These are phyloP conservation scores for Nymphalis urticae DNA, from an alignment of 2,888 invertebrate genomes.

Conservation along the genomic window DNA sequence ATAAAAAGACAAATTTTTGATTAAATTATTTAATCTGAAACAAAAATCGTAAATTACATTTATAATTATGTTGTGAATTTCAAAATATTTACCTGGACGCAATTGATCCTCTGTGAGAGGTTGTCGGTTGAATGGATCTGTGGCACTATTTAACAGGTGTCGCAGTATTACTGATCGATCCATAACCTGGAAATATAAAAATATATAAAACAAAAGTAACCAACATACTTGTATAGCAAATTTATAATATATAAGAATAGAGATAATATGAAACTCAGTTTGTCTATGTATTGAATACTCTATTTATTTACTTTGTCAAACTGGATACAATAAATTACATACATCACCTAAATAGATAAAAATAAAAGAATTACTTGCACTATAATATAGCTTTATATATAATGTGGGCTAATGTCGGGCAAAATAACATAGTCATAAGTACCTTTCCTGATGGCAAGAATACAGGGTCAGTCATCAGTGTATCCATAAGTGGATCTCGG, in stretches of 20 bases:
- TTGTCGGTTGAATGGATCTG: constrained; percentile 99
- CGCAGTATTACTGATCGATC: constrained; percentile 96
- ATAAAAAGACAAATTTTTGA: constrained; percentile 52
- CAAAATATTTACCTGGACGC: constrained; percentile 85
- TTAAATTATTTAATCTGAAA: constrained; percentile 16
- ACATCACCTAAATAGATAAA: no score
- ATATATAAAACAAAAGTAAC: no score
- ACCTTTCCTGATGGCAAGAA: constrained; percentile 92
- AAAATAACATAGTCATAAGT: constrained; percentile 12
- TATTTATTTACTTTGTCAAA: no score
- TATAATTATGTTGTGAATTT: neutral
- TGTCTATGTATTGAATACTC: no score
- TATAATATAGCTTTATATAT: no score
- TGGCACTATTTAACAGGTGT: constrained; percentile 96
- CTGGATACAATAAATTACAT: no score
- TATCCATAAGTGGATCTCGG: constrained; percentile 98
- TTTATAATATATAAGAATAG: no score
- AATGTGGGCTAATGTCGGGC: neutral
- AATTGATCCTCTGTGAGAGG: constrained; percentile 96
- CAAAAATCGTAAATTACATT: no score
- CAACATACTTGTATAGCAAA: no score
- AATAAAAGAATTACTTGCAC: no score
- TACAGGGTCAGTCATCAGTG: constrained; percentile 97
- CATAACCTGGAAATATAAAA: constrained; percentile 84
- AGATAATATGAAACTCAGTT: no score